phyloP scores from a whole-genome alignment of 2,113 vertebrate genomes.

The Nettapus auritus region DNA sequence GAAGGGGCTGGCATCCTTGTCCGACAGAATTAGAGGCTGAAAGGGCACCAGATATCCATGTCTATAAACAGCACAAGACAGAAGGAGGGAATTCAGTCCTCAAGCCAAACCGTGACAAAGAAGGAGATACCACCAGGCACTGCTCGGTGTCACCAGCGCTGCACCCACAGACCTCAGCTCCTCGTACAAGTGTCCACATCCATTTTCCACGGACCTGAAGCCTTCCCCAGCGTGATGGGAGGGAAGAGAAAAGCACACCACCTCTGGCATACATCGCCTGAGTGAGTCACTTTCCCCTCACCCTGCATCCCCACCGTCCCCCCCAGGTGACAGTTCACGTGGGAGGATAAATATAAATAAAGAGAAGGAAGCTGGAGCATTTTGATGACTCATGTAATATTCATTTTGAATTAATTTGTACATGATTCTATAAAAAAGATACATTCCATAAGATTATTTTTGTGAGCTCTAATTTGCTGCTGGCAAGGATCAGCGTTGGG shows the following conservation, averaged over 20 bases:
- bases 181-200: neutral
- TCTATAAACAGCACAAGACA: neutral
- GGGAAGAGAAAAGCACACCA: neutral
- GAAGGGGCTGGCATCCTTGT: neutral
- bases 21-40: neutral
- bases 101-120: neutral
- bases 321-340: neutral
- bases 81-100: neutral
- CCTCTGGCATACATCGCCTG: neutral
- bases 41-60: neutral
- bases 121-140: no score
- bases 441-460: slow-evolving; percentile 43
- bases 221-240: neutral
- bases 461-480: slow-evolving; percentile 50
- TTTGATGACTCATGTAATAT: slow-evolving; percentile 66
- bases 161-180: neutral
- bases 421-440: slow-evolving; percentile 23
- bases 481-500: slow-evolving; percentile 27
- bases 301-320: neutral
- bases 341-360: slow-evolving; percentile 59
- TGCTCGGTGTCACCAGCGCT: neutral
- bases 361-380: slow-evolving; percentile 41
- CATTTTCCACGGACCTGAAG: neutral
- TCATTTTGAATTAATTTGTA: slow-evolving; percentile 62
- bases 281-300: neutral